Conservation (phyloP, 2,113 vertebrate genomes). For the Cyprinodon variegatus region DNA sequence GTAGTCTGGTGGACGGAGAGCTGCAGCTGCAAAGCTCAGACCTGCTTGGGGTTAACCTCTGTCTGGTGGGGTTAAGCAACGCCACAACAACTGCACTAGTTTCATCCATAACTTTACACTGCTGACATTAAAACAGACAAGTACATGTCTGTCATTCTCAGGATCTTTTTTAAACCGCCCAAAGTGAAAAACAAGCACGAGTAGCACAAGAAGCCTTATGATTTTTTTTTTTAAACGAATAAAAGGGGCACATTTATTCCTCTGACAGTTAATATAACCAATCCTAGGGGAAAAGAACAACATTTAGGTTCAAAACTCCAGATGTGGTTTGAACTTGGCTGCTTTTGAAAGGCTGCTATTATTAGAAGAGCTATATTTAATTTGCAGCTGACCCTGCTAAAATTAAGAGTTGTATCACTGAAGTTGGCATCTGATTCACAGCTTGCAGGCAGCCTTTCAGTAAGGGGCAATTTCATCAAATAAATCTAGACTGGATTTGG, state of each 20-base stretch:
- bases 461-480: background rate
- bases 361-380: conserved; percentile 16
- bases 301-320: background rate
- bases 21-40: background rate
- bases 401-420: conserved; percentile 10
- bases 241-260: conserved; percentile 1
- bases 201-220: too few species aligned
- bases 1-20: background rate
- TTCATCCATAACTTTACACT: background rate
- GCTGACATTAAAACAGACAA: background rate
- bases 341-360: conserved; percentile 1
- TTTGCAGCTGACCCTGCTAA: conserved; percentile 14
- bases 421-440: background rate
- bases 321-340: background rate
- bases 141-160: background rate
- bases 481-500: background rate
- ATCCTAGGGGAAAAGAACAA: background rate
- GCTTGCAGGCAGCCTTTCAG: background rate
- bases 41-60: background rate
- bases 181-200: too few species aligned
- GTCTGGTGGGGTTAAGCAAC: background rate
- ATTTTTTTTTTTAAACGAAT: background rate
- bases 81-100: background rate
- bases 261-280: background rate
- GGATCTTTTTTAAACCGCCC: too few species aligned